Conservation (phyloP, 2,888 invertebrate species). For the Cyclophora punctaria region DNA sequence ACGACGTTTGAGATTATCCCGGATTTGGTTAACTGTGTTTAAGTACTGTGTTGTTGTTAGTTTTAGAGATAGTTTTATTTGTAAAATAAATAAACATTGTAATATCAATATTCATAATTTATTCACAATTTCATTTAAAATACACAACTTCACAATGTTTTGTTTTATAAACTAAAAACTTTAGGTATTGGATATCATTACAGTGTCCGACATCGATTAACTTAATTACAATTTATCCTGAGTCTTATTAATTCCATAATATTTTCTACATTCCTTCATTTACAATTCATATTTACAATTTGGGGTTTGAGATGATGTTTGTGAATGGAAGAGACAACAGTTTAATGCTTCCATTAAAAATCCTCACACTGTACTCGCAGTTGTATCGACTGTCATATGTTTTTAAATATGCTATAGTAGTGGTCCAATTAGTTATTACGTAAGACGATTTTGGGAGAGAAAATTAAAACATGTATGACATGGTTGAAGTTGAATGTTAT, state of each 20-base stretch:
- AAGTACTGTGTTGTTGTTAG: slow-evolving; percentile 4
- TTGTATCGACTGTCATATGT: too few species aligned
- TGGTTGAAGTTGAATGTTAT: background rate
- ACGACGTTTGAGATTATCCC: background rate
- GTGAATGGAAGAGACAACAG: slow-evolving; percentile 26
- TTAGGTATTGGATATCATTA: slow-evolving; percentile 69
- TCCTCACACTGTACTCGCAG: background rate
- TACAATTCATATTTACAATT: slow-evolving; percentile 65
- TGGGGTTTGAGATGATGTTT: slow-evolving; percentile 41
- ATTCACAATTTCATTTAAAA: slow-evolving; percentile 76
- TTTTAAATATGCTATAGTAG: too few species aligned
- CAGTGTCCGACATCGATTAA: slow-evolving; percentile 57
- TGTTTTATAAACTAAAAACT: slow-evolving; percentile 71
- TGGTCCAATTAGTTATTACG: too few species aligned
- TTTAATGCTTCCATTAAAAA: slow-evolving; percentile 1
- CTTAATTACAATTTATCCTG: slow-evolving; percentile 59
- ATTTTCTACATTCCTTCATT: slow-evolving; percentile 59
- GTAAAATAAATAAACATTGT: slow-evolving; percentile 11
- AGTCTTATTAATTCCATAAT: slow-evolving; percentile 32
- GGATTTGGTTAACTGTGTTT: slow-evolving; percentile 1
- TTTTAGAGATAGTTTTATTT: slow-evolving; percentile 1
- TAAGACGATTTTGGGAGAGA: too few species aligned
- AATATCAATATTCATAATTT: slow-evolving; percentile 75
- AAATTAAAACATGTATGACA: too few species aligned
- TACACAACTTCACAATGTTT: slow-evolving; percentile 74